These are phyloP conservation scores for Acyrthosiphon pisum DNA, from an alignment of 1,140 invertebrate genomes.

Conservation along the genomic window DNA sequence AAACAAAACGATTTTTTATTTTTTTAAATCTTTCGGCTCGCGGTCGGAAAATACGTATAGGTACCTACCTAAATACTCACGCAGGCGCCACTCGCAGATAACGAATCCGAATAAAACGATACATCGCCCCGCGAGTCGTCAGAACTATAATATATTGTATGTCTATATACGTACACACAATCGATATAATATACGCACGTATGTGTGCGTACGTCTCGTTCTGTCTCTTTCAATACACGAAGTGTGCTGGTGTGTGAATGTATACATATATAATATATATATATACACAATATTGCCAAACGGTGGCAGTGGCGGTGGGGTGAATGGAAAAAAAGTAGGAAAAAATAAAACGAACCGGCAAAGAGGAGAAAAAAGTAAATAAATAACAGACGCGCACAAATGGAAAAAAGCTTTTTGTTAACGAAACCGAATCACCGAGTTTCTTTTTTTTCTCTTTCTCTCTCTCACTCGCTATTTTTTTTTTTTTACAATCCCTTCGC, in stretches of 20 bases:
- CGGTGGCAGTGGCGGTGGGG: not conserved
- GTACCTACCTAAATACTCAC: not conserved
- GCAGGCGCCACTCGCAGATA: not conserved
- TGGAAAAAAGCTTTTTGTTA: constrained; percentile 56
- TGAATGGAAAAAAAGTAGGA: too few species aligned
- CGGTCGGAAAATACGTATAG: not conserved
- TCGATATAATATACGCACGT: not conserved
- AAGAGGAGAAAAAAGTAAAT: constrained; percentile 42
- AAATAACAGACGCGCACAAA: constrained; percentile 42
- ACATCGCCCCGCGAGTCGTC: not conserved
- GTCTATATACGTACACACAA: not conserved
- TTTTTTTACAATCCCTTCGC: constrained; percentile 8
- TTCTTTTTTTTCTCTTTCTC: not conserved
- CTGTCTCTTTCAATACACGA: not conserved
- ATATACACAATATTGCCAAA: constrained; percentile 5
- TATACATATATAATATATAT: not conserved
- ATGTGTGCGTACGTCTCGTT: not conserved
- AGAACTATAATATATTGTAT: not conserved
- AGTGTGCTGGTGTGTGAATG: not conserved
- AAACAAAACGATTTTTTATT: not conserved
- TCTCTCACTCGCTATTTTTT: not conserved
- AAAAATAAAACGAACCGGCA: not conserved
- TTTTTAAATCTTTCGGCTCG: not conserved
- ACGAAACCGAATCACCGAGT: constrained; percentile 51
- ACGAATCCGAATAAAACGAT: constrained; percentile 23